phyloP scores from a whole-genome alignment of 2,888 invertebrate genomes.

The Dorcus parallelipipedus region DNA sequence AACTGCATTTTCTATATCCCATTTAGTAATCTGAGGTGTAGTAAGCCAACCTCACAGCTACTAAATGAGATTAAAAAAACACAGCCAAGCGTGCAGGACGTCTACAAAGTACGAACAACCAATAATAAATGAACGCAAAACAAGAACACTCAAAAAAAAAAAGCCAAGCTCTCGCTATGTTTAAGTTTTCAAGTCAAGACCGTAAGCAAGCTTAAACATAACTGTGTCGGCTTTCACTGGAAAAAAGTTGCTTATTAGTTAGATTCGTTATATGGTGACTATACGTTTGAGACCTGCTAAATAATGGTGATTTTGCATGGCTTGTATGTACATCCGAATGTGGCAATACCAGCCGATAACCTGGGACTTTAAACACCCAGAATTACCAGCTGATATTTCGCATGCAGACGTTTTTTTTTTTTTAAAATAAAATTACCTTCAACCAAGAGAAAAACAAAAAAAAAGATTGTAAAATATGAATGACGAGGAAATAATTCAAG shows the following conservation, averaged over 20 bases:
- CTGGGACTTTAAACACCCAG: constrained; percentile 77
- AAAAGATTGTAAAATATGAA: too few relatives aligned
- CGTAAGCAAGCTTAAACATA: too few relatives aligned
- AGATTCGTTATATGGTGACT: background rate
- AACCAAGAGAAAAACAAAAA: too few relatives aligned
- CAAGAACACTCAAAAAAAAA: constrained; percentile 24
- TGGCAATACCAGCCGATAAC: constrained; percentile 80
- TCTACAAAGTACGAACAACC: constrained; percentile 23
- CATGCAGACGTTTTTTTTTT: constrained; percentile 41
- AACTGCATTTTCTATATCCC: constrained; percentile 72
- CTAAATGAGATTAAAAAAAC: constrained; percentile 95
- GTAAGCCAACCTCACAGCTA: constrained; percentile 82
- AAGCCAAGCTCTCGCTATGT: constrained; percentile 5
- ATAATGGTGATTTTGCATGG: constrained; percentile 28
- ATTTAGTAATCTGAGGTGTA: constrained; percentile 78
- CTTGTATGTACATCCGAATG: constrained; percentile 39
- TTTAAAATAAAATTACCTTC: too few relatives aligned
- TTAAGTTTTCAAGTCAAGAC: too few relatives aligned
- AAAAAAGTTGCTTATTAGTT: constrained; percentile 3
- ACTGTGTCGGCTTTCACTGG: too few relatives aligned
- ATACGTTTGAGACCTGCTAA: background rate
- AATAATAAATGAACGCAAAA: constrained; percentile 27
- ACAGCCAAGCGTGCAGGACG: constrained; percentile 47
- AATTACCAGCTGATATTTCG: constrained; percentile 99
- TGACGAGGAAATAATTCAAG: too few relatives aligned